Base-by-base conservation (phyloP, 2,888 invertebrate species). In the Conus canariensis region DNA sequence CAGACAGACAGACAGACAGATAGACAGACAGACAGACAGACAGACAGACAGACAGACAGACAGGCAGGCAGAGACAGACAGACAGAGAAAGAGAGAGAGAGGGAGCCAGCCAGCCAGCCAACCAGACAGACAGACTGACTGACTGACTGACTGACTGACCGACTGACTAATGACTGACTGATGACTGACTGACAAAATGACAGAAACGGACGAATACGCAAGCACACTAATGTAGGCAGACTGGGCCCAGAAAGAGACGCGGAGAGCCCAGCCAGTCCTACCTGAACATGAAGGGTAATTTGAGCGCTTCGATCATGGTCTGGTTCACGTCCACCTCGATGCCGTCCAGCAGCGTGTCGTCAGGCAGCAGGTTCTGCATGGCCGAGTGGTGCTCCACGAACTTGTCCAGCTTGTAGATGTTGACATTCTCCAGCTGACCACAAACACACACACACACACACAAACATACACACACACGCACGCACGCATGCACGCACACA, bases 271-370 rank as follows among this genome's bases (percentile, higher is more conserved):
- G 45, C 45, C 45, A 45, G 45, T 45, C 45, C 91, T 91, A 94
- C 94, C 88, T 91, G 91, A 94, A 94, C 5, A 91, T 91, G 64
- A 94, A 89, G 10, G 95, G 94, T 90, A 92, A 93, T 4, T 90
- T 67, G 5, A 95, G 91, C 59, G 93, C 91, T 14, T 60, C 90
- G 9, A 91, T 88, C 3, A 91, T 83, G 16, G 88, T 82, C 80
- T 91, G 92, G 8, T 91, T 87, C n/a, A 94, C 30, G 85, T 92
- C 92, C 14, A 67, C 87, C 89, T 93, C 92, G 7, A 92, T 64
- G 1, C 92, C 92, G 12, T 87, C 91, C 1, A 93, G 92, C 12
- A 94, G 30, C 87, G 92, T 91, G 87, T 93, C 92, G 59, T 87
- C 87, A n/a, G 87, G 91, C 87, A n/a, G 45, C 45, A 87, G 16